A percentile compares a stretch with the other conserved stretches of the same genome.
Conservation (phyloP, 1,140 invertebrate genomes). For the Babylonia areolata region DNA sequence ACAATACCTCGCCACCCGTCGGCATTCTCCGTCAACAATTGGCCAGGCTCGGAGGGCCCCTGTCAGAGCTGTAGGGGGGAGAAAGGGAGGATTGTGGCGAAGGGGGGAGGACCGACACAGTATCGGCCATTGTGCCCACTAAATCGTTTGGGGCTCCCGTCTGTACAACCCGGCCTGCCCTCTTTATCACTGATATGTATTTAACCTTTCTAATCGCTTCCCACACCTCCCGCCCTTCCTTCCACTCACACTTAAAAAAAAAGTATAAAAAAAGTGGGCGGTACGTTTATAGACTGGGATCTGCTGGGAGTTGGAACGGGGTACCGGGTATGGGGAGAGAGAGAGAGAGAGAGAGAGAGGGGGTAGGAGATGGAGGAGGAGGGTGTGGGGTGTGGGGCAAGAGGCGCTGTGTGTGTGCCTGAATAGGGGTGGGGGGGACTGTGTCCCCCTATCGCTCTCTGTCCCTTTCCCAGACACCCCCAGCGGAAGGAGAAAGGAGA, state of each 20-base stretch:
- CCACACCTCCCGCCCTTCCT: background rate
- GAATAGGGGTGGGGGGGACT: background rate
- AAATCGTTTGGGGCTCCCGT: background rate
- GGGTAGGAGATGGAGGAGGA: background rate
- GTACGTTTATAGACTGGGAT: background rate
- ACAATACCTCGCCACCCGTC: background rate
- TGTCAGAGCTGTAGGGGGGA: background rate
- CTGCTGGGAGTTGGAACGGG: background rate
- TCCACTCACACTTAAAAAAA: no score
- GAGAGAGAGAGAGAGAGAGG: background rate
- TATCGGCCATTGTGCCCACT: background rate
- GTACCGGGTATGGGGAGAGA: background rate
- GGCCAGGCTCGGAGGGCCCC: background rate
- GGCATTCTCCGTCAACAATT: no score
- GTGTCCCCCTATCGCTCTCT: background rate
- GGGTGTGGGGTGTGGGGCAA: background rate
- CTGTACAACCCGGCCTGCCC: background rate
- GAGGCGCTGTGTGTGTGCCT: background rate
- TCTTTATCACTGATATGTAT: background rate
- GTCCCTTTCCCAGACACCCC: no score
- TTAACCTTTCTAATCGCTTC: constrained; percentile 4
- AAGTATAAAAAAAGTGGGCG: background rate
- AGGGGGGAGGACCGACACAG: background rate
- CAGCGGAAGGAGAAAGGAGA: background rate
- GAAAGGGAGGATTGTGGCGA: background rate